Conservation (phyloP, 1,140 invertebrate genomes). For the Propsilocerus akamusi region DNA sequence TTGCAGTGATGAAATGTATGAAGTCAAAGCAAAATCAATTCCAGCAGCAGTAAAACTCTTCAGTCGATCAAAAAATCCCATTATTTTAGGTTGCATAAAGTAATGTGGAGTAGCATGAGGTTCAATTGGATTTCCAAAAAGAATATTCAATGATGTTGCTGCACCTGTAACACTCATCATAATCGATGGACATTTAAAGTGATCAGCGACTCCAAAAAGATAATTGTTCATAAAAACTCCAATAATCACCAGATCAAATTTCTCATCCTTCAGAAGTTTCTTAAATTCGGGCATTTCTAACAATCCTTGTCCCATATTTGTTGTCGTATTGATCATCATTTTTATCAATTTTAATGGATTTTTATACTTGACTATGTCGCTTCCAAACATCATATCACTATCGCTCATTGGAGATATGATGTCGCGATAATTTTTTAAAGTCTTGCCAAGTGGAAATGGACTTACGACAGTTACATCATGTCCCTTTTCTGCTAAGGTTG, state of each 20-base stretch:
- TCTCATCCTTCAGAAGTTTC: background rate
- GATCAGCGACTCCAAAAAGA: conserved; percentile 1
- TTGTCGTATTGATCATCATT: background rate
- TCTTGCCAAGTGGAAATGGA: conserved; percentile 32
- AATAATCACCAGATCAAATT: conserved; percentile 3
- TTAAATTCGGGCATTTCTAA: background rate
- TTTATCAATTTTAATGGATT: background rate
- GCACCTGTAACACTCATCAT: background rate
- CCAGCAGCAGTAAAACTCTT: conserved; percentile 5
- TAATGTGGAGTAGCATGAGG: too few relatives aligned
- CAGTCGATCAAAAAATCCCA: conserved; percentile 2
- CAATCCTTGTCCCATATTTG: background rate
- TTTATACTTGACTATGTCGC: background rate
- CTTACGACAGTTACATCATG: conserved; percentile 49
- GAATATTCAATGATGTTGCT: background rate
- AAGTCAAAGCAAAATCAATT: conserved; percentile 2
- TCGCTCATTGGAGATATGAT: conserved; percentile 6
- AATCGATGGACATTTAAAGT: conserved; percentile 3
- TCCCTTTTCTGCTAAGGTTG: conserved; percentile 38
- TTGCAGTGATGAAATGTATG: background rate
- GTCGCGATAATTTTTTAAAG: conserved; percentile 16
- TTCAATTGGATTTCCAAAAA: background rate
- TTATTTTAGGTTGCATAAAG: too few relatives aligned
- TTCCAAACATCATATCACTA: background rate
- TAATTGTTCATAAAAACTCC: background rate